Conservation (phyloP, 2,113 vertebrate species). For the Python bivittatus region DNA sequence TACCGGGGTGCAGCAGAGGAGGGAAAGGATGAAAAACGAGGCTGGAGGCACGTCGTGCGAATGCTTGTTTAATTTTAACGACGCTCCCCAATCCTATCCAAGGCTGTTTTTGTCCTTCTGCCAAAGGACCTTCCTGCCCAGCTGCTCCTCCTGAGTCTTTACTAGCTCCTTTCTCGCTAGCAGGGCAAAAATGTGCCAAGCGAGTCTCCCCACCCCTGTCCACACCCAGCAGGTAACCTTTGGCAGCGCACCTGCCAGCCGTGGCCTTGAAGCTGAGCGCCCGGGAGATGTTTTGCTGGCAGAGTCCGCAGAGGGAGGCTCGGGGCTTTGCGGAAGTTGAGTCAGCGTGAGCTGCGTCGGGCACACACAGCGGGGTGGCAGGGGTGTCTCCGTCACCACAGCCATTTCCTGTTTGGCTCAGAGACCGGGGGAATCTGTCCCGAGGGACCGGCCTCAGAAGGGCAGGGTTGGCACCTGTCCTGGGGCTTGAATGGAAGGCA, state of each 20-base stretch:
- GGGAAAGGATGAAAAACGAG: not conserved
- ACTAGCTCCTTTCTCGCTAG: not conserved
- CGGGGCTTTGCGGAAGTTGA: not conserved
- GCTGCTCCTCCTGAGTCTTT: too few species aligned
- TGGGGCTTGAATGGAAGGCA: too few species aligned
- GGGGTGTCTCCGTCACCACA: accelerated
- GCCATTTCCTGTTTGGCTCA: not conserved
- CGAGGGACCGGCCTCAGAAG: too few species aligned
- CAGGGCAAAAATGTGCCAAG: not conserved
- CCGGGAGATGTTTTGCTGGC: too few species aligned
- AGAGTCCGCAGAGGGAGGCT: too few species aligned
- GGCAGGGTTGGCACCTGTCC: not conserved
- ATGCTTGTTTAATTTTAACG: not conserved
- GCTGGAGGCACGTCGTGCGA: too few species aligned
- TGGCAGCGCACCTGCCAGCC: not conserved
- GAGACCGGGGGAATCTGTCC: not conserved
- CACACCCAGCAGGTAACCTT: not conserved
- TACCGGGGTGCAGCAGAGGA: not conserved
- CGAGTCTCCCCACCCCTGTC: not conserved
- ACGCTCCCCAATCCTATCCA: not conserved
- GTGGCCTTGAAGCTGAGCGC: too few species aligned
- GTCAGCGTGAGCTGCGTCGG: not conserved
- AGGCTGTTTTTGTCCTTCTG: not conserved
- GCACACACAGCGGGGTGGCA: not conserved
- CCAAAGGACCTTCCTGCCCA: too few species aligned